Base-by-base conservation (phyloP, 2,888 invertebrate species). In the Netelia fuscicornis region DNA sequence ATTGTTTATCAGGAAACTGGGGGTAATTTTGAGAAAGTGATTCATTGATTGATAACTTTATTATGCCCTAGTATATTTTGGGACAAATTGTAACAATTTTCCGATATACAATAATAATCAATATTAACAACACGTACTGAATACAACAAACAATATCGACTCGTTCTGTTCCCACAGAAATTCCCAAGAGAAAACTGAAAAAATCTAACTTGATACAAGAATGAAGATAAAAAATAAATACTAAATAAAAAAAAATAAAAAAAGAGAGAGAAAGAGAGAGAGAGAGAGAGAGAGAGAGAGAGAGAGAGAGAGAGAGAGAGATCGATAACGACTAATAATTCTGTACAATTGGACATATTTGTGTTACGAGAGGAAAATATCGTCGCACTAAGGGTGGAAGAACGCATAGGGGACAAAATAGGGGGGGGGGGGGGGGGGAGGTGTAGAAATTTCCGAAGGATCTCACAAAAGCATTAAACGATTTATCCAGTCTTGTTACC, bases 401-500 rank as follows among this genome's bases (percentile, higher is more conserved):
- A 30, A 30, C 30, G 30, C 3, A 3, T 3, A 30, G n/a, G 13
- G 10, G 10, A 62, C 37, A 67, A 56, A 72, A 74, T 58, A 71
- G 54, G 52, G 70, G 54, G 54, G 54, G 56, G 30, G 58, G n/a
- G 30, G 30, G 30, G 30, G 30, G 37, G 17, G 17, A 0, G 17
- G 17, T 42, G 52, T 48, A 13, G 52, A 75, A 81, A 81, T 77
- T 71, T 65, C 60, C 8, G 10, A 42, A 68, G 42, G 68, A 54
- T 17, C 60, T 52, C 37, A 44, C 42, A 23, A 74, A 30, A 48
- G 42, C 52, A 87, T 87, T 87, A 85, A 87, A 80, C 89, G 84
- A 89, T 89, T 86, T 87, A 88, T 90, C 89, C 88, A 87, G 85
- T 85, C 80, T 85, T 83, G 77, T 72, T 76, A 67, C 64, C 68